Base-by-base conservation (phyloP, 2,888 invertebrate species). In the Diarsia brunnea region DNA sequence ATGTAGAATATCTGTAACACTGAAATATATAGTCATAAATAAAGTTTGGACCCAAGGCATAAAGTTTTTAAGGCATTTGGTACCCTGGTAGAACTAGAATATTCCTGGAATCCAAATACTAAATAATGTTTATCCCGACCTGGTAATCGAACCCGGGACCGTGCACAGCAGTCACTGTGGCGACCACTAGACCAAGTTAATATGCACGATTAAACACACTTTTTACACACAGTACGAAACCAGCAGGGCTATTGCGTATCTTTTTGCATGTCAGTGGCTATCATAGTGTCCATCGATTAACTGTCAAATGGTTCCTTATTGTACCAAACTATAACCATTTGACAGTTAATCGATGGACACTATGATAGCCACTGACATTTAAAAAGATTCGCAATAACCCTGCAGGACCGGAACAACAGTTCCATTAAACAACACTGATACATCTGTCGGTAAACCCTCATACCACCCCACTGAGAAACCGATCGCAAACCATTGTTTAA, bases 401-500 rank as follows among this genome's bases (percentile, higher is more conserved):
- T n/a, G n/a, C n/a, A 58, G 24, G 21, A 45, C 1, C 43, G n/a
- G 11, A 4, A n/a, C 12, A 24, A 63, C 21, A 16, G 5, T 53
- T 11, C 1, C 21, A 12, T 63, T 45, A n/a, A 21, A 3, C 7
- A 1, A 58, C 43, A 49, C 45, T 14, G 24, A 51, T n/a, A 61
- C 14, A 61, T 53, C 47, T 53, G 47, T 7, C 21, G 38, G 38
- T 51, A 47, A 53, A 49, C 12, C 16, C 63, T 31, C 19, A 43
- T n/a, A n/a, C 3, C n/a, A 67, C 66, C 64, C 71, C 27, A 43
- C 49, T 38, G 43, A 8, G 43, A 67, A 78, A 67, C 45, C 43
- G 11, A 65, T 61, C 24, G 8, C 24, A 10, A 55, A 43, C 61
- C 58, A 80, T 74, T 76, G 65, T 75, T 80, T 81, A 83, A 79